These are phyloP conservation scores for Megaceryle alcyon DNA, from an alignment of 2,797 vertebrate species.

Conservation along the genomic window DNA sequence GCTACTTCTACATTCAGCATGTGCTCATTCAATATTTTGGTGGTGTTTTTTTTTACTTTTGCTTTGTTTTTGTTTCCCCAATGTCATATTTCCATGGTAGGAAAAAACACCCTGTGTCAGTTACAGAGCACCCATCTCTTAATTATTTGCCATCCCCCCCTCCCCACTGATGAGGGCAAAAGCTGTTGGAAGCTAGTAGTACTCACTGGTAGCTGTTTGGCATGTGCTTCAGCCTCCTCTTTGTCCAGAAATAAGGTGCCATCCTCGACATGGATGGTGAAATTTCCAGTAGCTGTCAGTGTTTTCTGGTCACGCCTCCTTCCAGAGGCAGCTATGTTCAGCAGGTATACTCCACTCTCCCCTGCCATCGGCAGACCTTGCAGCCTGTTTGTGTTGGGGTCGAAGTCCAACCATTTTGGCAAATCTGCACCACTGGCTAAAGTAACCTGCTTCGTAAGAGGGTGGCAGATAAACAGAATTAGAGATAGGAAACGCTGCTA, in stretches of 20 bases:
- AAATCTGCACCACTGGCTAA: conserved; percentile 18
- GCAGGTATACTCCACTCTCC: conserved; percentile 34
- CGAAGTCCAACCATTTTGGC: conserved; percentile 67
- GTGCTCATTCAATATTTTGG: background rate
- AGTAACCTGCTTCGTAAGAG: conserved; percentile 29
- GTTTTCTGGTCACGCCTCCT: background rate
- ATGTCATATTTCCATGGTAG: background rate
- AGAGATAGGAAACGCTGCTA: background rate
- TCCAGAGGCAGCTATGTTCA: background rate
- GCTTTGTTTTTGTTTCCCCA: background rate
- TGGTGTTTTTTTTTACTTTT: background rate
- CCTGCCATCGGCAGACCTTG: conserved; percentile 57
- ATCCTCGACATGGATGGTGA: conserved; percentile 41
- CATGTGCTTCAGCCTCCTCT: background rate
- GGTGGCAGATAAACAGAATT: background rate
- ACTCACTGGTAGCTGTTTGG: conserved; percentile 6
- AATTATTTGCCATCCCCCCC: too few relatives aligned
- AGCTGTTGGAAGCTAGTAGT: background rate
- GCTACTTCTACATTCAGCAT: background rate
- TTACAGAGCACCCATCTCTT: background rate
- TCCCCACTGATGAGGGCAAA: background rate
- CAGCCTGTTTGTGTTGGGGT: background rate
- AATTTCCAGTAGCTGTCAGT: background rate
- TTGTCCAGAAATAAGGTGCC: background rate
- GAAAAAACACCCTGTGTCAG: background rate